phyloP scores from a whole-genome alignment of 2,888 invertebrate genomes.

The Dastarcus helophoroides region DNA sequence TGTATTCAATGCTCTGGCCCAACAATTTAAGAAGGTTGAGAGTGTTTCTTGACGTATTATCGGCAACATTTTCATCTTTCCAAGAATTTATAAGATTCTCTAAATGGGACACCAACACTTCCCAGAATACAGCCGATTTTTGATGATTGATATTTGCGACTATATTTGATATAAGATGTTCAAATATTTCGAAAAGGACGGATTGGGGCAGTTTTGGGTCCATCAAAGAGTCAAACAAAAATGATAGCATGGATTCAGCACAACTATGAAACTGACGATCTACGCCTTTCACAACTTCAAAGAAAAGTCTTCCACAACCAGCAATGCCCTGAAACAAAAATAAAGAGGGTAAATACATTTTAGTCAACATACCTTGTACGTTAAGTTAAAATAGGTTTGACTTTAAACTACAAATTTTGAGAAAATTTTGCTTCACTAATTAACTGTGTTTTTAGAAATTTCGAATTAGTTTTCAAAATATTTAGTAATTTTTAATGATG shows the following conservation, averaged over 20 bases:
- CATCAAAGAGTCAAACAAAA: conserved; percentile 52
- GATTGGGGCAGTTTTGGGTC: conserved; percentile 43
- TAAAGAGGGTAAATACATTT: conserved; percentile 2
- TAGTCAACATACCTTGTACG: not conserved
- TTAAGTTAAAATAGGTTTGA: not conserved
- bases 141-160: conserved; percentile 49
- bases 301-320: conserved; percentile 79
- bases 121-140: conserved; percentile 58
- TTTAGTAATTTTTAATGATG: no score
- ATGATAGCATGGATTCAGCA: conserved; percentile 56
- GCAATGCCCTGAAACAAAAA: conserved; percentile 48
- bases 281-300: conserved; percentile 78
- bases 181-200: conserved; percentile 52
- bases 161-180: conserved; percentile 52
- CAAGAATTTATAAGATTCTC: conserved; percentile 19
- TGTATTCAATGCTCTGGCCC: conserved; percentile 50
- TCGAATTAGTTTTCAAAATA: no score
- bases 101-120: conserved; percentile 35
- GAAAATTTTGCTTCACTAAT: not conserved
- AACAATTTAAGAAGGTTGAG: conserved; percentile 43
- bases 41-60: conserved; percentile 14
- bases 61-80: conserved; percentile 9
- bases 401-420: conserved; percentile 1
- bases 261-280: conserved; percentile 77
- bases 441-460: no score